phyloP scores from a whole-genome alignment of 1,140 invertebrate species.

The Campoletis sonorensis region DNA sequence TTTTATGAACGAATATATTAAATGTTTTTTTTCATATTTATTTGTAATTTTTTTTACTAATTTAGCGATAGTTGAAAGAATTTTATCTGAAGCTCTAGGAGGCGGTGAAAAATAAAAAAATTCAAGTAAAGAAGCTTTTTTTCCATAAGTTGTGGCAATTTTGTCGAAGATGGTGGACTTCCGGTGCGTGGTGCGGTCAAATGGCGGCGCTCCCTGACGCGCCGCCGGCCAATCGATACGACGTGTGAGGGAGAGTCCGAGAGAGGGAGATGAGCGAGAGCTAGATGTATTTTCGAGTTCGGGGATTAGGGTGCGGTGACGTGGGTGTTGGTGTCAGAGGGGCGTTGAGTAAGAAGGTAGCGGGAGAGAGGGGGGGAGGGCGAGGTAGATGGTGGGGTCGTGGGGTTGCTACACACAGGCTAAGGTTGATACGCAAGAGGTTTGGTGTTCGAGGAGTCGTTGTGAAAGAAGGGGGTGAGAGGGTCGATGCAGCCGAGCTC shows the following conservation, averaged over 20 bases:
- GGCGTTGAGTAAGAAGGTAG: constrained; percentile 20
- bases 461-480: constrained; percentile 60
- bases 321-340: constrained; percentile 52
- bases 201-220: constrained; percentile 70
- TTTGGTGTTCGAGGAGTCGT: constrained; percentile 54
- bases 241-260: constrained; percentile 51
- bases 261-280: constrained; percentile 50
- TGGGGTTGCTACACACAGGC: constrained; percentile 37
- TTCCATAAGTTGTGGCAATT: neutral
- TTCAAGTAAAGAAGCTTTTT: neutral
- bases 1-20: too few relatives aligned
- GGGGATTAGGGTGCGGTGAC: constrained; percentile 73
- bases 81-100: too few relatives aligned
- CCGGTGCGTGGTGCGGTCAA: constrained; percentile 51
- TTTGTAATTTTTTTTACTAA: too few relatives aligned
- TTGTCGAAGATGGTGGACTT: constrained; percentile 44
- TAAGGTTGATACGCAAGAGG: constrained; percentile 52
- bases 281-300: constrained; percentile 69
- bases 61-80: too few relatives aligned
- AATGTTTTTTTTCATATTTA: too few relatives aligned
- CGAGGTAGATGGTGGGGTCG: neutral
- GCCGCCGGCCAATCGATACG: constrained; percentile 68
- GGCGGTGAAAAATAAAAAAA: neutral
- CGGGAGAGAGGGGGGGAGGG: neutral
- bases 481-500: constrained; percentile 73